A percentile compares a stretch with the other conserved stretches of the same genome.
phyloP scores from a whole-genome alignment of 2,888 invertebrate genomes.

The Galerucella pusilla region DNA sequence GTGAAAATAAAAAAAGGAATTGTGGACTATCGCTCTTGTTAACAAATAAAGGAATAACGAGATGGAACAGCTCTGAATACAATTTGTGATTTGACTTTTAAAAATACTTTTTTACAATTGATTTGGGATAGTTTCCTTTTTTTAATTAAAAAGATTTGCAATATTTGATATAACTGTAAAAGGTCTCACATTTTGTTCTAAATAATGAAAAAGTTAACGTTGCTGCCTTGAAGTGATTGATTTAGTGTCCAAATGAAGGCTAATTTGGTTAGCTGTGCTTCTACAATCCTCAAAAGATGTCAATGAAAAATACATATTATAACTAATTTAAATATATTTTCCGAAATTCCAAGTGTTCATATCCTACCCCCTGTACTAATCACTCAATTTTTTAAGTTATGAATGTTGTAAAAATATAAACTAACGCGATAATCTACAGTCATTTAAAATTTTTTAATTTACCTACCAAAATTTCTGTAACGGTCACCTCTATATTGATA shows the following conservation, averaged over 20 bases:
- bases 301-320: not conserved
- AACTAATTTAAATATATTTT: not conserved
- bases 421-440: not conserved
- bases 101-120: not conserved
- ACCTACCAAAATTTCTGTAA: not conserved
- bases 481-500: not conserved
- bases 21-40: too few relatives aligned
- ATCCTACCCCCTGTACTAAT: constrained; percentile 1
- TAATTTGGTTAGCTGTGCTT: not conserved
- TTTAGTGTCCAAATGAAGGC: not conserved
- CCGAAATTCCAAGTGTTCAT: not conserved
- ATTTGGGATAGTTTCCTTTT: not conserved
- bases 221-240: not conserved
- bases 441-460: not conserved
- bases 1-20: too few relatives aligned
- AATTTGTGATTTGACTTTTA: too few relatives aligned
- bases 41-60: too few relatives aligned
- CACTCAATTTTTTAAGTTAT: not conserved
- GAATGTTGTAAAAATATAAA: constrained; percentile 4
- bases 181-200: not conserved
- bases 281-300: not conserved
- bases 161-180: not conserved
- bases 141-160: not conserved
- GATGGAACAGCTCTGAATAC: too few relatives aligned
- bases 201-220: not conserved